phyloP scores from a whole-genome alignment of 1,140 invertebrate genomes.

The Myzus persicae region DNA sequence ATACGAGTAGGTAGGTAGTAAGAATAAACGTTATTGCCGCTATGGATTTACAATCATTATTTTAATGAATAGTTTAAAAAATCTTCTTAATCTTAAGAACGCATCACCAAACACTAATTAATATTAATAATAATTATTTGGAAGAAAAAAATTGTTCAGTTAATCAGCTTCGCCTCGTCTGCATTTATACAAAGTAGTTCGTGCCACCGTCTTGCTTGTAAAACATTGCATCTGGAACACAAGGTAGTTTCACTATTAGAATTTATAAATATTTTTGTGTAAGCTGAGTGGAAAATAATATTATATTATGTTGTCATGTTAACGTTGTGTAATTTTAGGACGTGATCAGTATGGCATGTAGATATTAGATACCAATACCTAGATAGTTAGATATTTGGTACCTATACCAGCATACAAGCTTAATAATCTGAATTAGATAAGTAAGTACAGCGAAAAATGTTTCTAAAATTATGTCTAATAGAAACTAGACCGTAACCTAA shows the following conservation, averaged over 20 bases:
- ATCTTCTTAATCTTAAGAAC: slow-evolving; percentile 35
- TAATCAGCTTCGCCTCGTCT: neutral
- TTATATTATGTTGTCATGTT: neutral
- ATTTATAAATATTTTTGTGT: neutral
- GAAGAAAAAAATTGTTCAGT: slow-evolving; percentile 24
- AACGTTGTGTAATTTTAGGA: neutral
- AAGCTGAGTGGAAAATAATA: neutral
- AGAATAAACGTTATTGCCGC: neutral
- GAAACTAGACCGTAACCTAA: neutral
- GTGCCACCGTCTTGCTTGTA: neutral
- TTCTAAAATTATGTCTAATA: neutral
- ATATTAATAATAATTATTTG: slow-evolving; percentile 46
- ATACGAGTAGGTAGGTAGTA: neutral
- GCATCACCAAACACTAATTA: slow-evolving; percentile 39
- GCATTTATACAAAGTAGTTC: neutral
- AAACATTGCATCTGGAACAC: neutral
- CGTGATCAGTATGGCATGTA: neutral
- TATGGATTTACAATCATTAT: slow-evolving; percentile 17
- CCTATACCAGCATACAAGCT: neutral
- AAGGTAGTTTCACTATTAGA: neutral
- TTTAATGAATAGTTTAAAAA: slow-evolving; percentile 37
- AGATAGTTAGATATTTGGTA: neutral
- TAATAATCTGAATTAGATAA: neutral
- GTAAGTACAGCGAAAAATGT: neutral
- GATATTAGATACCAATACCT: neutral